A percentile compares a stretch with the other conserved stretches of the same genome.
phyloP scores from a whole-genome alignment of 2,113 vertebrate genomes.

The Carettochelys insculpta region DNA sequence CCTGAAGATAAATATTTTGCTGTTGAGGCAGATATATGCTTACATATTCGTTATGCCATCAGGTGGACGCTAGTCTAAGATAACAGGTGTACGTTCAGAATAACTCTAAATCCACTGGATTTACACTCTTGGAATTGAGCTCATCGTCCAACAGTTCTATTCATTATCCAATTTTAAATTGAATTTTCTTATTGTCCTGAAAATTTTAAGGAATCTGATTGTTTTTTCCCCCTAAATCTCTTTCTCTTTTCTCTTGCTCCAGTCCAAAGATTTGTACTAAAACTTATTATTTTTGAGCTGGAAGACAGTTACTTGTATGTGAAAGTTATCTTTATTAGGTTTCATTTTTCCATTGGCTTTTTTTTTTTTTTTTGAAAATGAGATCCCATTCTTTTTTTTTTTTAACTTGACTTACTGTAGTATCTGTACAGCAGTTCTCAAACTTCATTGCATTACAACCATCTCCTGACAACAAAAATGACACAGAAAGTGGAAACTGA shows the following conservation, averaged over 20 bases:
- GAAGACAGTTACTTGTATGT: background rate
- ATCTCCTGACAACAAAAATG: too few species aligned
- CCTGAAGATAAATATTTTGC: slow-evolving; percentile 55
- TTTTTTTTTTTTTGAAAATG: too few species aligned
- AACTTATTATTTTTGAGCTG: background rate
- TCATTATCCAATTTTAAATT: background rate
- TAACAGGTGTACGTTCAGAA: background rate
- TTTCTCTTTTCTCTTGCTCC: background rate
- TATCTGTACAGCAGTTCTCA: background rate
- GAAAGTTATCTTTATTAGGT: background rate
- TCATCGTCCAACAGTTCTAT: background rate
- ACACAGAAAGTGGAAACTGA: too few species aligned
- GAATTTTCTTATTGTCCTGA: background rate
- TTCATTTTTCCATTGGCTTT: background rate
- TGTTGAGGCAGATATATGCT: slow-evolving; percentile 23
- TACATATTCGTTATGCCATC: background rate
- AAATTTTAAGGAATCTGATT: background rate
- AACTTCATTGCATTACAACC: too few species aligned
- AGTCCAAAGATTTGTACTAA: background rate
- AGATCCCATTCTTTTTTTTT: background rate
- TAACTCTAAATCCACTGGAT: background rate
- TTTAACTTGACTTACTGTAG: background rate
- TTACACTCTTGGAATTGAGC: background rate
- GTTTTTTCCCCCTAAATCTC: background rate
- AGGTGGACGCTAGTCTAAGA: background rate